phyloP scores from a whole-genome alignment of 64 coral and sea anemone species.

The Hydrozoanthus tunicans region DNA sequence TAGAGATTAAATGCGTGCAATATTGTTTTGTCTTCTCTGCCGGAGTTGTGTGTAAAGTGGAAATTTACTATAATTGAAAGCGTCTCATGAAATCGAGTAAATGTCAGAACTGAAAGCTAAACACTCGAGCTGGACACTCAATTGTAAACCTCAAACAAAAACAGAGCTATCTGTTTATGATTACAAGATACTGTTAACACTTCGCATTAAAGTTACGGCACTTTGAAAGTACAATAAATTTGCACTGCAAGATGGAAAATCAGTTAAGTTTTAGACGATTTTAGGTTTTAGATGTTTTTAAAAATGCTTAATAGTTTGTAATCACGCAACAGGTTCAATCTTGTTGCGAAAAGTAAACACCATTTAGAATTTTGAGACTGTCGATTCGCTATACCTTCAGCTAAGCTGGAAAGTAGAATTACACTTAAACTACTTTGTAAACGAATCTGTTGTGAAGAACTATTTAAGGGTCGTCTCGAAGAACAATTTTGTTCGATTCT shows the following conservation, averaged over 20 bases:
- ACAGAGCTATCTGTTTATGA: neutral
- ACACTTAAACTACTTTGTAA: no score
- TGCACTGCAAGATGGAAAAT: no score
- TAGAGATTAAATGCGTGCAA: neutral
- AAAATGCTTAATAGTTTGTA: no score
- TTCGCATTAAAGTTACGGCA: neutral
- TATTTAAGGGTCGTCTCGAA: no score
- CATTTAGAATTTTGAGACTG: neutral
- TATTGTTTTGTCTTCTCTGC: neutral
- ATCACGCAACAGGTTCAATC: neutral
- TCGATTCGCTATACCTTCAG: neutral
- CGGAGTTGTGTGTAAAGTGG: constrained; percentile 10
- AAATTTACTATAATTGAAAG: neutral
- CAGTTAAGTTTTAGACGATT: no score
- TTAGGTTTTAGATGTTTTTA: neutral
- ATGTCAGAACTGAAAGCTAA: neutral
- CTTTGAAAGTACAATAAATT: no score
- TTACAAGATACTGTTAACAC: neutral
- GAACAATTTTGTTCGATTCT: no score
- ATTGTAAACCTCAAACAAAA: constrained; percentile 16
- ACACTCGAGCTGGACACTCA: neutral
- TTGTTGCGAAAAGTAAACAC: neutral
- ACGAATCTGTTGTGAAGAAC: no score
- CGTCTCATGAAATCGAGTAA: neutral
- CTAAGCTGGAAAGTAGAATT: no score